Evolutionary conservation across 2,797 vertebrate genomes (phyloP).

Genomic region (Thunnus albacares): DNA sequence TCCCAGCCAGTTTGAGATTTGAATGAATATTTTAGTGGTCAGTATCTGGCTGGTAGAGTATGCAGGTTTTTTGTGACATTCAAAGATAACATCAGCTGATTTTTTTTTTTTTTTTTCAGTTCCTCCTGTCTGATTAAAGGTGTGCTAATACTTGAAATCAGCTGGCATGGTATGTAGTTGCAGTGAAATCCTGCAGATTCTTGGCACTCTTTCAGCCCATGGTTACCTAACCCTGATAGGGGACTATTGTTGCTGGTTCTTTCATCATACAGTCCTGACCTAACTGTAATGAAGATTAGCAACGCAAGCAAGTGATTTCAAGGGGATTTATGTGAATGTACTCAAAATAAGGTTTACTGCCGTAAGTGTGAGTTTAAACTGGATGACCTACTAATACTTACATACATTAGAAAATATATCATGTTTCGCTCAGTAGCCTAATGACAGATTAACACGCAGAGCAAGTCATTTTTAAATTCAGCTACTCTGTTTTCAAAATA

Average conservation of each 20-base stretch:
- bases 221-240: conserved; percentile 55
- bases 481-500: neutral
- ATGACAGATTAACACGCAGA: no score
- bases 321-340: conserved; percentile 42
- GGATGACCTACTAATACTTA: neutral
- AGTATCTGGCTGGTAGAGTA: neutral
- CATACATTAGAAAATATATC: neutral
- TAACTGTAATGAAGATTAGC: conserved; percentile 33
- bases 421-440: neutral
- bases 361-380: conserved; percentile 11
- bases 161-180: conserved; percentile 3
- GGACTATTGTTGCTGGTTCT: conserved; percentile 48
- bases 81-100: conserved; percentile 1
- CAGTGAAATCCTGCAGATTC: conserved; percentile 37
- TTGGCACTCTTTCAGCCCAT: conserved; percentile 17
- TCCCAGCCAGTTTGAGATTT: conserved; percentile 17
- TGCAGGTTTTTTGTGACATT: conserved; percentile 18
- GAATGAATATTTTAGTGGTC: conserved; percentile 23
- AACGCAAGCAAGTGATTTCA: conserved; percentile 34
- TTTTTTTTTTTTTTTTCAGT: neutral
- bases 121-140: conserved; percentile 1
- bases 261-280: conserved; percentile 48
- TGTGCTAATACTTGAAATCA: conserved; percentile 16
- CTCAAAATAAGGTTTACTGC: conserved; percentile 29
- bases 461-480: neutral